Conservation (phyloP, 2,888 invertebrate species). For the Branchellion lobata region DNA sequence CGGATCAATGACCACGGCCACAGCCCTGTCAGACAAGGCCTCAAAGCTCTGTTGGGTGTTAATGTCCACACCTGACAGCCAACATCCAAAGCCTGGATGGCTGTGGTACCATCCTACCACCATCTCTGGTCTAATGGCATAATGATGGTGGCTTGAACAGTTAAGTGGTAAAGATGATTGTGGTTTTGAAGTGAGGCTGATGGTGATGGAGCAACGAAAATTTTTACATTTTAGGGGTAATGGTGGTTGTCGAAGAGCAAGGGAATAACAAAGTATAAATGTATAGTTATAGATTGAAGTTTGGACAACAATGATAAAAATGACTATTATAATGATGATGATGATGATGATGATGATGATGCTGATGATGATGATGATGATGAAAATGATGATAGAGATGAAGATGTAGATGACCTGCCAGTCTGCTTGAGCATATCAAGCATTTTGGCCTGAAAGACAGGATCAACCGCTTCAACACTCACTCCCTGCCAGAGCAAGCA, state of each 20-base stretch:
- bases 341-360: background rate
- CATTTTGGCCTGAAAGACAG: conserved; percentile 99
- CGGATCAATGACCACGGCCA: conserved; percentile 98
- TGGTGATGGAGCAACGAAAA: no score
- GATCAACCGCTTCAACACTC: conserved; percentile 98
- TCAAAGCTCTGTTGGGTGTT: conserved; percentile 99
- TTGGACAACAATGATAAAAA: no score
- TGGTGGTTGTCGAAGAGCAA: no score
- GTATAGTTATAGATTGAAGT: no score
- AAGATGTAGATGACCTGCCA: conserved; percentile 73
- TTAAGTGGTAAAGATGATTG: background rate
- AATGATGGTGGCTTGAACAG: conserved; percentile 42
- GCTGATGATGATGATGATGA: background rate
- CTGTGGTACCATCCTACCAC: conserved; percentile 98
- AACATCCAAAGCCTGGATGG: conserved; percentile 99
- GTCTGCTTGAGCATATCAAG: conserved; percentile 95
- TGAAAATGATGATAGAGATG: background rate
- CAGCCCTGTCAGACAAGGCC: conserved; percentile 93
- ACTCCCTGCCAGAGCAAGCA: conserved; percentile 73
- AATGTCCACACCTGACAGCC: conserved; percentile 96
- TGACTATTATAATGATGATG: no score
- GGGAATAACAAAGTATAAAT: no score
- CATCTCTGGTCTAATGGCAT: conserved; percentile 99
- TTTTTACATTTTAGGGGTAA: no score
- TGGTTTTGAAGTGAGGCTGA: no score